Base-by-base conservation (phyloP, 2,888 invertebrate species). In the Drosophila nr. perissopoda region DNA sequence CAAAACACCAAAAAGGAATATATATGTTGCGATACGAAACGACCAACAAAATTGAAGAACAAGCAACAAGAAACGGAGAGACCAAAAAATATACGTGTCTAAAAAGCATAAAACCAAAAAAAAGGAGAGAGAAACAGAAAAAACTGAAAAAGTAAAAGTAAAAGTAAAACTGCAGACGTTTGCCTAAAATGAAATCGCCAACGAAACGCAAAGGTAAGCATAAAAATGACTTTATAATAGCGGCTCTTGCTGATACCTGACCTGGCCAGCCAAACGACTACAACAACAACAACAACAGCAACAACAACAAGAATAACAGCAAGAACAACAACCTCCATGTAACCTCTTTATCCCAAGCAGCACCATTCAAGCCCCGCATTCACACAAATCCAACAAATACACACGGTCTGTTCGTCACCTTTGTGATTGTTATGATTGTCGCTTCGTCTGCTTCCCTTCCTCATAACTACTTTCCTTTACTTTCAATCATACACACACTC, bases 151-250 rank as follows among this genome's bases (percentile, higher is more conserved):
- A 18, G 21, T 1, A 45, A 45, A 25, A 25, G 45, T 25, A 31
- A 40, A 45, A 27, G 38, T 34, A 62, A 70, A 49, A 42, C 51
- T 70, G 60, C 68, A 66, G 62, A 70, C 36, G 67, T 52, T 61
- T 65, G 77, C 62, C 69, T 59, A 60, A 67, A 80, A 53, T 40
- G 36, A 65, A 60, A 69, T 59, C 56, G 64, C 36, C 13, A 21
- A 25, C 42, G 63, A 49, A 77, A 21, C 29, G 59, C 45, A 52
- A 69, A 67, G 63, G 40, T 60, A 16, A 68, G 51, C 78, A 65
- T 25, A 59, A 64, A 52, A 66, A 69, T 64, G 48, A 45, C 42
- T 62, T 69, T 67, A 69, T 69, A 76, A 69, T 72, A 38, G 69
- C 54, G 29, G 42, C 42, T 49, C 27, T 29, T 54, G 21, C 58